Percentiles rank a stretch among this genome's conserved stretches.
phyloP scores from a whole-genome alignment of 2,113 vertebrate genomes.

The Uria lomvia region DNA sequence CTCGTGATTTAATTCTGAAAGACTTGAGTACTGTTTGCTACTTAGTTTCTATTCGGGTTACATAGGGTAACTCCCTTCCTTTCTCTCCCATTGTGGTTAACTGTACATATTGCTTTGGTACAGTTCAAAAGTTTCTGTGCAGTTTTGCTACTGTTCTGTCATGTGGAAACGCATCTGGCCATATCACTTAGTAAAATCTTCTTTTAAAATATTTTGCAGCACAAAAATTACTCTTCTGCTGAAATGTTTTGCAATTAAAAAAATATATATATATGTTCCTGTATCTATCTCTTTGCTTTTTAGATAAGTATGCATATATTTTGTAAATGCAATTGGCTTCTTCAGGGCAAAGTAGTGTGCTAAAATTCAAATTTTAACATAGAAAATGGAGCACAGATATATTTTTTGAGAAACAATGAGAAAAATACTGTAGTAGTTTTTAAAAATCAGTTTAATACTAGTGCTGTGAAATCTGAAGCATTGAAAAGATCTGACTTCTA shows the following conservation, averaged over 20 bases:
- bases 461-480: neutral
- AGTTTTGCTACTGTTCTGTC: neutral
- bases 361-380: neutral
- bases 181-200: neutral
- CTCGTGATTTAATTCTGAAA: neutral
- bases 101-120: neutral
- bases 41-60: slow-evolving; percentile 42
- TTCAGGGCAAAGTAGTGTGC: neutral
- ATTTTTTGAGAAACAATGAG: neutral
- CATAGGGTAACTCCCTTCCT: slow-evolving; percentile 63
- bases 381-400: neutral
- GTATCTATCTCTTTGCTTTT: neutral
- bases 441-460: neutral
- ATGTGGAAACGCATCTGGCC: neutral
- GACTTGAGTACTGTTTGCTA: neutral
- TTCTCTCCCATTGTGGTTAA: slow-evolving; percentile 58
- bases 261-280: neutral
- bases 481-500: neutral
- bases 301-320: neutral
- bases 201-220: neutral
- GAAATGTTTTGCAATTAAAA: neutral
- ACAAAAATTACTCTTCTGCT: neutral
- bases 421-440: neutral
- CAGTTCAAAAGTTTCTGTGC: neutral
- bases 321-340: neutral